phyloP scores from a whole-genome alignment of 2,113 vertebrate genomes.

The pig (Sus scrofa) region DNA sequence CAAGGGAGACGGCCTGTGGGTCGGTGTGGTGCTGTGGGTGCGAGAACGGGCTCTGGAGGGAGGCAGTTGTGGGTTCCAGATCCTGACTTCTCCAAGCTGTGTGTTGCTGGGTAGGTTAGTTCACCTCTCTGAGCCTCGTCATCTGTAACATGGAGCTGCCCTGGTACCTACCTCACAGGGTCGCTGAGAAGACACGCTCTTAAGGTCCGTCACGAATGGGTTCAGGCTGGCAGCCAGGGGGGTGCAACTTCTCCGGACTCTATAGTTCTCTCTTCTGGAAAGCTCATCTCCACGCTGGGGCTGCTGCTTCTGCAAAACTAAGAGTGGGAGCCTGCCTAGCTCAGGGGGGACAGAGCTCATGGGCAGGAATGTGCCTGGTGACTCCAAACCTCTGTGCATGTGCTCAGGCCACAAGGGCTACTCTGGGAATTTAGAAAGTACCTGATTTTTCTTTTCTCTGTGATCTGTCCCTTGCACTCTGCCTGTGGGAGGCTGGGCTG shows the following conservation, averaged over 20 bases:
- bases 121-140: neutral
- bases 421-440: neutral
- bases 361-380: fast-evolving
- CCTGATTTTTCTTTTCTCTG: neutral
- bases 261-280: neutral
- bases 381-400: fast-evolving
- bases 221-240: neutral
- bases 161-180: neutral
- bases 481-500: neutral
- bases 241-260: neutral
- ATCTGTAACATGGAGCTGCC: neutral
- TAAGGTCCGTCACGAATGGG: neutral
- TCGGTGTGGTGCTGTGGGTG: too few relatives aligned
- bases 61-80: neutral
- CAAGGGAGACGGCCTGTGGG: fast-evolving
- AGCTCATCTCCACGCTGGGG: too few relatives aligned
- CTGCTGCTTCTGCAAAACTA: neutral
- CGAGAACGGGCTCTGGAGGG: neutral
- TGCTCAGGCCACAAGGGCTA: neutral
- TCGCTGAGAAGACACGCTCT: neutral
- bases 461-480: fast-evolving
- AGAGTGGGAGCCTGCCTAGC: neutral
- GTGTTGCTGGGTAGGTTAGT: neutral
- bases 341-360: fast-evolving
- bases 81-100: neutral